Base-by-base conservation (phyloP, 1,140 invertebrate species). In the Trissolcus basalis region DNA sequence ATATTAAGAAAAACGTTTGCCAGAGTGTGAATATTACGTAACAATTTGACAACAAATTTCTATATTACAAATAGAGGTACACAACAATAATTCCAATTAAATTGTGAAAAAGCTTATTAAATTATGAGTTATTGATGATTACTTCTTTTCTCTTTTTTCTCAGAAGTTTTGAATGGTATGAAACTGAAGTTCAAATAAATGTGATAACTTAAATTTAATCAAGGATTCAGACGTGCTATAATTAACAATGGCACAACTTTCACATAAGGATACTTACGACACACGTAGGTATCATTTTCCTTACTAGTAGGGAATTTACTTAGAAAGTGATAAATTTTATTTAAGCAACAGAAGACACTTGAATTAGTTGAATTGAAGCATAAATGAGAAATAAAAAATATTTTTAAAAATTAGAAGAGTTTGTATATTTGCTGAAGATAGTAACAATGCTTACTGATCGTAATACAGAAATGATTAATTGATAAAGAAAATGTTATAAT, bases 191-290 rank as follows among this genome's bases (percentile, higher is more conserved):
- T 60, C 15, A 33, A 70, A 56, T 61, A 55, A 70, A 61, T 70
- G 67, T 61, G 58, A 60, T 61, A 70, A 45, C 16, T 54, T 60
- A 14, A 69, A 61, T 60, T 54, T 44, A 68, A 44, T 56, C 51
- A 36, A 49, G 63, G 59, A 45, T 63, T 56, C 27, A 27, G 5
- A 61, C 53, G 16, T 36, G 14, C 50, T 45, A 6, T 45, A 45
- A 49, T 10, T 10, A 8, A 51, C 10, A n/a, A 76, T 76, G 67
- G 59, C 73, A 11, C 65, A 76, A 45, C 49, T 76, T 35, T 76
- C 65, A 11, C 53, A 64, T 36, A 70, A 70, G 39, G 73, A 76
- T 7, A 27, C 51, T 55, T 76, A 69, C 44, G 65, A 70, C n/a
- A 27, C 73, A 54, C 54, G 63, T 67, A 56, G 7, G 51, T 67